Evolutionary conservation across 2,113 vertebrate genomes (phyloP), one percentile per base, ranked within the genome.

Genomic region (Lagopus leucura): DNA sequence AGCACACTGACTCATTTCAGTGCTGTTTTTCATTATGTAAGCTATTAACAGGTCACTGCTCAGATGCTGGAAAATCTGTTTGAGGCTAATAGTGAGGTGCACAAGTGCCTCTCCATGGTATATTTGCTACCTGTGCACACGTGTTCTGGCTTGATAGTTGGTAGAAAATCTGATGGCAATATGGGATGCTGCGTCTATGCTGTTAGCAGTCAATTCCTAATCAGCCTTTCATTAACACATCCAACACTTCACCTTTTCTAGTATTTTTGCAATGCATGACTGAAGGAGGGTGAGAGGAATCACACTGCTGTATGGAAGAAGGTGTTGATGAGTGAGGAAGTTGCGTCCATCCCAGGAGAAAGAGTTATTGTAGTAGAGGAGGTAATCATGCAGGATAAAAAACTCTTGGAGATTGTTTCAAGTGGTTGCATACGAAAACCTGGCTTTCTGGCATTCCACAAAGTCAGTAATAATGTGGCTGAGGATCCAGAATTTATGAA

Each of bases 1-100:
- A 88, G 93, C 45, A 61, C 78, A 90, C 70, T 93, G 94, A 93
- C 96, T 97, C 94, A 95, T 94, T 97, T 94, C 87, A 78, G 76
- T 94, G 85, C 73, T 90, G 82, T 74, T 95, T 95, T 95, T 94
- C 88, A 87, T 97, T 95, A 95, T 75, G 86, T 90, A 88, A 96
- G 93, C 87, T 92, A 86, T 97, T 96, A 97, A 90, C 7, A 1
- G 94, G 96, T 96, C 93, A 88, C 89, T 76, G 81, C 95, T 95
- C 18, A 66, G 85, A 94, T 82, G 81, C n/a, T 94, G 90, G 78
- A 91, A 95, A 88, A 90, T 85, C 89, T 96, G 95, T 95, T 96
- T 50, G 57, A 85, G 83, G 92, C 92, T 94, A 95, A 93, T 92
- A 94, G 91, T 18, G 4, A 96, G 92, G 85, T 94, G 58, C 90